Evolutionary conservation across 2,888 invertebrate genomes (phyloP).

Genomic region (Pristionchus maxplancki): DNA sequence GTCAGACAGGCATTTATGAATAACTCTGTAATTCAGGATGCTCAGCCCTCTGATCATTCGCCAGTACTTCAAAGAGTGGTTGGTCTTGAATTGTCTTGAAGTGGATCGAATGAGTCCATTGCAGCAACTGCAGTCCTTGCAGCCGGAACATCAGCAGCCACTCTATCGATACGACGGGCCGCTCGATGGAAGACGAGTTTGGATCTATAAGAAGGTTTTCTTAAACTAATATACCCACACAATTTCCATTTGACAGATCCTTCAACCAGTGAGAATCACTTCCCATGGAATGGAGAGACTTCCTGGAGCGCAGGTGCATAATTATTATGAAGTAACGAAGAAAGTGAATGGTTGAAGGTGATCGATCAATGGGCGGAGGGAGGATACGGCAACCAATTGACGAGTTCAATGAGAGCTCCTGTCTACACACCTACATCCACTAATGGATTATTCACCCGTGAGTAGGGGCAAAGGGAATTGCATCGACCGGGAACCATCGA

Average conservation of each 20-base stretch:
- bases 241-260: neutral
- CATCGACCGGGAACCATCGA: neutral
- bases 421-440: neutral
- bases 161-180: conserved; percentile 33
- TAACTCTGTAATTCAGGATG: neutral
- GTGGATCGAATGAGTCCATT: neutral
- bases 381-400: conserved; percentile 1
- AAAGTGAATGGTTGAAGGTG: neutral
- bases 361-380: conserved; percentile 36
- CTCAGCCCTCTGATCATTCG: neutral
- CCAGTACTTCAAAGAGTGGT: neutral
- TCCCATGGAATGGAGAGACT: conserved; percentile 13
- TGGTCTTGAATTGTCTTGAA: neutral
- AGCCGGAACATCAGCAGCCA: neutral
- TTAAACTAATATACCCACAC: neutral
- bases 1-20: neutral
- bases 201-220: conserved; percentile 42
- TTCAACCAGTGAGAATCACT: conserved; percentile 8
- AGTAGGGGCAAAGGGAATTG: neutral
- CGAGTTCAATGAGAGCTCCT: neutral
- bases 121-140: neutral
- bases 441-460: conserved; percentile 6
- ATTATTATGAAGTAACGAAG: neutral
- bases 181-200: conserved; percentile 38
- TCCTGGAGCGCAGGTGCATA: conserved; percentile 21